Conservation (phyloP, 1,140 invertebrate genomes). For the Triops cancriformis region DNA sequence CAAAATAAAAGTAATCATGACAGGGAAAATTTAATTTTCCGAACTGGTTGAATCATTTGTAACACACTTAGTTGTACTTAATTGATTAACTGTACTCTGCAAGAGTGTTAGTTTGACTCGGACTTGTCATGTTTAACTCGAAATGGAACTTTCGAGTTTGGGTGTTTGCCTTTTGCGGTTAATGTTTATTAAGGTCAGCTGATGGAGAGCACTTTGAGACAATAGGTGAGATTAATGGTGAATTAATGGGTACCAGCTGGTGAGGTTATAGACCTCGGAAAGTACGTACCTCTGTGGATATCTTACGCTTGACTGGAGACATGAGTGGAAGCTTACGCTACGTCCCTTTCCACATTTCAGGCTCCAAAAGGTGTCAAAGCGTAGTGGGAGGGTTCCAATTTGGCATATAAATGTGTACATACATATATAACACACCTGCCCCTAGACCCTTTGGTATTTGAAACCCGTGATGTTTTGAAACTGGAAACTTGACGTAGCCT, state of each 20-base stretch:
- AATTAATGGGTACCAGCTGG: neutral
- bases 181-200: neutral
- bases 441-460: neutral
- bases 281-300: neutral
- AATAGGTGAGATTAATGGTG: neutral
- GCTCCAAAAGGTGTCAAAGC: neutral
- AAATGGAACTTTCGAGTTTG: neutral
- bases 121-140: too few species aligned
- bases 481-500: neutral
- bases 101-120: too few species aligned
- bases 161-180: neutral
- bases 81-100: too few species aligned
- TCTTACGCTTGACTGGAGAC: neutral
- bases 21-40: too few species aligned
- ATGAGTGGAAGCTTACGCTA: neutral
- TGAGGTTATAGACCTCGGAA: neutral
- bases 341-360: neutral
- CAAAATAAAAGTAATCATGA: too few species aligned
- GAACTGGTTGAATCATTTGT: too few species aligned
- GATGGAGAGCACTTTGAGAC: neutral
- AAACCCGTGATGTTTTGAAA: neutral
- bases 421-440: neutral
- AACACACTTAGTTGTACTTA: too few species aligned
- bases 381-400: constrained; percentile 12
- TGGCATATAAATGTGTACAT: neutral